phyloP scores from a whole-genome alignment of 2,113 vertebrate species.

The Pseudorhombus dupliciocellatus region DNA sequence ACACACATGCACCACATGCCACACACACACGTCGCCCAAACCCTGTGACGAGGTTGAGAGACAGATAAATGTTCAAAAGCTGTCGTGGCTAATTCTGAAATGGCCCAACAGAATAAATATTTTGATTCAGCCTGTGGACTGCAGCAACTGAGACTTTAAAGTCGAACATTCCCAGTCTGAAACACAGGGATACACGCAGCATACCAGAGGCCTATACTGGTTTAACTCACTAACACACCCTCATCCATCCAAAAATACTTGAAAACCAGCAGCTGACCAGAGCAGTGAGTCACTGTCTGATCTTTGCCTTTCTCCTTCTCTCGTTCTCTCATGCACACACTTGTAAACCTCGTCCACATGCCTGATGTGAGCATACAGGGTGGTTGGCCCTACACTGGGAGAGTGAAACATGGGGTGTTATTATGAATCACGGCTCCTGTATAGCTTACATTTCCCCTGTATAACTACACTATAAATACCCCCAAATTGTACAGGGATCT shows the following conservation, averaged over 20 bases:
- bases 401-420: constrained; percentile 20
- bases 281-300: constrained; percentile 63
- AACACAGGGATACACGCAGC: not conserved
- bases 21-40: constrained; percentile 22
- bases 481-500: not conserved
- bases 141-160: constrained; percentile 3
- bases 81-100: constrained; percentile 5
- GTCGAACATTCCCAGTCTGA: no score
- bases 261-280: constrained; percentile 62
- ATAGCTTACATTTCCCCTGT: constrained; percentile 31
- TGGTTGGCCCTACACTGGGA: not conserved
- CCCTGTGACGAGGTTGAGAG: constrained; percentile 37
- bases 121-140: constrained; percentile 5
- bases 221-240: constrained; percentile 52
- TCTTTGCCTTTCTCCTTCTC: constrained; percentile 16
- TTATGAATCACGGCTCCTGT: constrained; percentile 18
- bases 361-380: not conserved
- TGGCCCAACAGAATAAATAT: constrained; percentile 12
- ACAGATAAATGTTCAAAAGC: constrained; percentile 18
- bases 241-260: constrained; percentile 65
- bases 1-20: constrained; percentile 15
- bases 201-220: constrained; percentile 40
- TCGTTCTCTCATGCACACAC: constrained; percentile 7
- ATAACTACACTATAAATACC: not conserved
- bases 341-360: constrained; percentile 10